Evolutionary conservation across 2,797 vertebrate genomes (phyloP), one percentile per base, ranked within the genome.

Genomic region (Bufotes viridis): DNA sequence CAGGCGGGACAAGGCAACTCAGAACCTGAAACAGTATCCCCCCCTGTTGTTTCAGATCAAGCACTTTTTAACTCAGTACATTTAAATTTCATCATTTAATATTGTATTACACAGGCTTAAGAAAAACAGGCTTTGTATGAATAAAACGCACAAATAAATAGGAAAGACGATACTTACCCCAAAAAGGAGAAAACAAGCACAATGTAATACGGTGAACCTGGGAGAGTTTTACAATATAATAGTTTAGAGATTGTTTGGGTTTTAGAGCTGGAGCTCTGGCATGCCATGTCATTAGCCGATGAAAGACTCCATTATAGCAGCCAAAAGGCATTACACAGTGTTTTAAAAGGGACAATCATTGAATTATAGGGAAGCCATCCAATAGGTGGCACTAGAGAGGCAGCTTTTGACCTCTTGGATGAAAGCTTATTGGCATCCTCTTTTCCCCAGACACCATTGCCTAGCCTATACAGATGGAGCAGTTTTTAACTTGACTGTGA

Each of bases 71-170:
- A 91, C 90, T 92, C 75, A n/a, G 78, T 85, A 85, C 80, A 86
- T 90, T 92, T 91, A 88, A 93, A 93, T 92, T 90, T 87, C 88
- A 90, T 91, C 92, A 90, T 83, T 93, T 90, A 92, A 92, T 89
- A 90, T 90, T 91, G 91, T 91, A 91, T 90, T 86, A 91, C 91
- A 90, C 79, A 88, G 85, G 90, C 86, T 84, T 53, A 24, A 74
- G 7, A 26, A 90, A 57, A 34, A 91, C 29, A 92, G 87, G 57
- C 89, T 91, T 92, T 90, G 90, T 78, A 86, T 88, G 29, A 91
- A 91, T 90, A 92, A 81, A 80, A 89, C 89, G 90, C 24, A 90
- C 88, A 80, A 82, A 88, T 88, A 83, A 74, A 90, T 90, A 90
- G 85, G 57, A 61, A 84, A 91, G 87, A 85, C 87, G 86, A 74